These are phyloP conservation scores for Trematomus bernacchii DNA, from an alignment of 2,797 vertebrate species.

Conservation along the genomic window DNA sequence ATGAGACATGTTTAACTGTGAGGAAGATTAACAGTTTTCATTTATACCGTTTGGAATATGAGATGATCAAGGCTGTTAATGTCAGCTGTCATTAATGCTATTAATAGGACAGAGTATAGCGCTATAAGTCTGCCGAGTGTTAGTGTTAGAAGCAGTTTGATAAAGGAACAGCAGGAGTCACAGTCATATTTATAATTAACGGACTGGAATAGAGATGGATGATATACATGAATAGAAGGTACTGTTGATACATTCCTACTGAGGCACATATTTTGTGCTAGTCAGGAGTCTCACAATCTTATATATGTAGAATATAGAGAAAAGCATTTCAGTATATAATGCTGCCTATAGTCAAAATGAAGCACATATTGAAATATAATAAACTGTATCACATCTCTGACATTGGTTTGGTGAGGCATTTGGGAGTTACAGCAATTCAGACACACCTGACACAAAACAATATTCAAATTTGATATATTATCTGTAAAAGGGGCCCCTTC, in stretches of 20 bases:
- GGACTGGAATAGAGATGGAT: neutral
- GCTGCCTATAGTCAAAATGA: neutral
- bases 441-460: neutral
- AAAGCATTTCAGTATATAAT: neutral
- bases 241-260: neutral
- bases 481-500: neutral
- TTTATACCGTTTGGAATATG: neutral
- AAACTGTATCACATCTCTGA: neutral
- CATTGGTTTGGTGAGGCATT: neutral
- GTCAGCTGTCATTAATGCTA: neutral
- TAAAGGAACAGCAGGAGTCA: constrained; percentile 8
- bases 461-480: constrained; percentile 1
- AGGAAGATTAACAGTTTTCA: neutral
- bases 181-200: constrained; percentile 6
- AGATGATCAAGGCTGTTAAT: neutral
- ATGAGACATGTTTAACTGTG: neutral
- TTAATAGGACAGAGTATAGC: neutral
- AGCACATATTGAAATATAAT: neutral
- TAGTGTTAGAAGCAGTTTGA: neutral
- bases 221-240: neutral
- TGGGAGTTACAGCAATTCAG: neutral
- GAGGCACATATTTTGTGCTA: neutral
- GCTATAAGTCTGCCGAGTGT: neutral
- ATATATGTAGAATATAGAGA: neutral
- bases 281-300: neutral